These are phyloP conservation scores for Belgica antarctica DNA, from an alignment of 2,888 invertebrate species.

Conservation along the genomic window DNA sequence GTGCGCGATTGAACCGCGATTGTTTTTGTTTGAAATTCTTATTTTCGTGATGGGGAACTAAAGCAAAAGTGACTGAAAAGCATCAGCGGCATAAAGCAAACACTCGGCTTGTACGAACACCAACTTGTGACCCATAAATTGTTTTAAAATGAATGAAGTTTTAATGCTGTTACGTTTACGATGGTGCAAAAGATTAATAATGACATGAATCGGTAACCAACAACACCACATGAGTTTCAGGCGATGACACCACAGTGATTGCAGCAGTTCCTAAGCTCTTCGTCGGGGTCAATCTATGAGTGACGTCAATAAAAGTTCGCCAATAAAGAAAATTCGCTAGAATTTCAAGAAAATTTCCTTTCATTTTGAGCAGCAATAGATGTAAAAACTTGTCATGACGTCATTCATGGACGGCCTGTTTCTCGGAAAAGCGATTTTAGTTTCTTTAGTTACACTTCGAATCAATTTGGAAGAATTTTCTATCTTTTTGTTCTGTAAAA, in stretches of 20 bases:
- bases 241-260: neutral
- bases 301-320: conserved; percentile 3
- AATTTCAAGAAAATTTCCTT: too few species aligned
- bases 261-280: neutral
- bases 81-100: neutral
- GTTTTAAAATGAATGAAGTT: conserved; percentile 1
- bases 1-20: neutral
- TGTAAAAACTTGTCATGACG: too few species aligned
- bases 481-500: neutral
- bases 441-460: too few species aligned
- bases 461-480: neutral
- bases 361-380: too few species aligned
- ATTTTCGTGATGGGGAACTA: neutral
- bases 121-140: conserved; percentile 21
- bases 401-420: too few species aligned
- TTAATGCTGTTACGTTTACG: neutral
- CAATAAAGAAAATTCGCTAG: too few species aligned
- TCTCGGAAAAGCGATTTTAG: conserved; percentile 2
- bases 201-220: neutral
- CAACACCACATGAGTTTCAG: neutral
- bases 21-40: conserved; percentile 5
- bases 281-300: neutral
- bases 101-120: neutral
- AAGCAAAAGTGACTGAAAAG: neutral
- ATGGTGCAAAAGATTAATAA: conserved; percentile 5